Base-by-base conservation (phyloP, 1,140 invertebrate species). In the Pissodes strobi region DNA sequence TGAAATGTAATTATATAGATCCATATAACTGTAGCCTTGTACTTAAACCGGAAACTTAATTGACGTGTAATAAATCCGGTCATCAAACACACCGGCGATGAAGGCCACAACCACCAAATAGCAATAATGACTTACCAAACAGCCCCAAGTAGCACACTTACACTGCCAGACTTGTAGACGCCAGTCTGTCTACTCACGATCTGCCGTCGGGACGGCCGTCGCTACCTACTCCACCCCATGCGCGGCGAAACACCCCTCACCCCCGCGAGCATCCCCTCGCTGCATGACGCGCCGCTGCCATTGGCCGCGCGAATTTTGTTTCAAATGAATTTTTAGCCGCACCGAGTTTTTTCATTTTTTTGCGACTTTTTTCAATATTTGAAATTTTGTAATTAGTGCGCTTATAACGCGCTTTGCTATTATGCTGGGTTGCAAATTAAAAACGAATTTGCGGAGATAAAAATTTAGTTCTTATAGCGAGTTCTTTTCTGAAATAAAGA, bases 141-240 rank as follows among this genome's bases (percentile, higher is more conserved):
- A 63, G 25, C 34, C 46, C 38, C 38, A 63, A 63, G 48, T 64
- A 64, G 53, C 66, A 68, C 55, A 60, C 48, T 64, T 64, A 68
- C 61, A 58, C 53, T 60, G 69, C 45, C 68, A 73, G 80, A 82
- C 71, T 78, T 79, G 66, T 79, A 79, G 51, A 78, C 82, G 72
- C 80, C 82, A 64, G 81, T 79, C 62, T 82, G 82, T 77, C 81
- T 82, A 55, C 79, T 80, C 63, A 81, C 74, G 71, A 70, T 76
- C 75, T 76, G 66, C 67, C 74, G 75, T 69, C 81, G 81, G 81
- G 81, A 19, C 79, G 80, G 67, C 77, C 80, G 56, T 69, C 79
- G 74, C 82, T 80, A 76, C 84, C 48, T 62, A 58, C 62, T 83
- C 76, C 81, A 80, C 81, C 80, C 77, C 74, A 73, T 71, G 45